Conservation (phyloP, 2,113 vertebrate genomes). For the Pogona vitticeps region DNA sequence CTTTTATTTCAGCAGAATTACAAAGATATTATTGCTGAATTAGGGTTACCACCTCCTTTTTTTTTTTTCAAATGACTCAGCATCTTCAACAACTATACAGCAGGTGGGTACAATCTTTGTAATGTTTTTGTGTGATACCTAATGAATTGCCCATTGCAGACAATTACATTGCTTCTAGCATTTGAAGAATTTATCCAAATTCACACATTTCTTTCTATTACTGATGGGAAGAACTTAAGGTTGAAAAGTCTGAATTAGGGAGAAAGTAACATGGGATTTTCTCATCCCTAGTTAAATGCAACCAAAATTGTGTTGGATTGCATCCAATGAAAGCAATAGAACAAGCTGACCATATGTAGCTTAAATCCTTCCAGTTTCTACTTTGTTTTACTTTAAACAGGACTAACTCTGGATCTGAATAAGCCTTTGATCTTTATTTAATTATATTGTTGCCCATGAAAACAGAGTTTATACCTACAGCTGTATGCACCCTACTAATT, state of each 20-base stretch:
- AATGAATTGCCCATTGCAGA: too few relatives aligned
- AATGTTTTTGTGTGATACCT: too few relatives aligned
- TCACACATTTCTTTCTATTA: not conserved
- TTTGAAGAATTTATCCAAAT: not conserved
- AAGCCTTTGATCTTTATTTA: not conserved
- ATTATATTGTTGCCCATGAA: not conserved
- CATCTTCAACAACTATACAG: too few relatives aligned
- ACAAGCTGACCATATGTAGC: too few relatives aligned
- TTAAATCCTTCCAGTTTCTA: too few relatives aligned
- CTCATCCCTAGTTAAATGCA: not conserved
- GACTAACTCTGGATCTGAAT: not conserved
- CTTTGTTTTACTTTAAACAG: not conserved
- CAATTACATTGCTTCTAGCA: too few relatives aligned
- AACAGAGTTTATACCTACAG: not conserved
- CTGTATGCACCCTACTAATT: not conserved
- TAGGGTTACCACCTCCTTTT: too few relatives aligned
- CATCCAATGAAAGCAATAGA: not conserved
- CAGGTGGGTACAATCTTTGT: too few relatives aligned
- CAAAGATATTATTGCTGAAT: too few relatives aligned
- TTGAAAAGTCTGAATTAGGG: not conserved
- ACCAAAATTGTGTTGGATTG: not conserved
- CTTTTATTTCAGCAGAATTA: too few relatives aligned
- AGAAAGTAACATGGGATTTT: not conserved
- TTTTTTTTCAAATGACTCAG: too few relatives aligned
- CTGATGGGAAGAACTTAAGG: not conserved